A percentile compares a stretch with the other conserved stretches of the same genome.
These are phyloP conservation scores for Peromyscus californicus DNA, from an alignment of 2,113 vertebrate species.

Conservation along the genomic window DNA sequence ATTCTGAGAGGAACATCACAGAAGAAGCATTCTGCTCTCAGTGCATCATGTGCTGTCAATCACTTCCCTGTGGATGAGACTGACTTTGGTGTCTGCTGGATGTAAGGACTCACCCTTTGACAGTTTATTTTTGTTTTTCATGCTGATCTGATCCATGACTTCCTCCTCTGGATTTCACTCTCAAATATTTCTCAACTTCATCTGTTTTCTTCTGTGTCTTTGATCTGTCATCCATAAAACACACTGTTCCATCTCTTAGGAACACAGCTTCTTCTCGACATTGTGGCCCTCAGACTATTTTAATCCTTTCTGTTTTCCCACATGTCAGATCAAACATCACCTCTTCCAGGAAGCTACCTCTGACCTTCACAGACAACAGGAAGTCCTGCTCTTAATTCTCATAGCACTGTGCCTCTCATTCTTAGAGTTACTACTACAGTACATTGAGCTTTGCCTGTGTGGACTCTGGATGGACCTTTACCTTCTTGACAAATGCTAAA, in stretches of 20 bases:
- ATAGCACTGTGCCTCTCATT: neutral
- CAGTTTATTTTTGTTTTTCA: neutral
- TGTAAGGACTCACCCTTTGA: slow-evolving; percentile 25
- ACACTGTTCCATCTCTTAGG: neutral
- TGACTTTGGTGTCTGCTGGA: neutral
- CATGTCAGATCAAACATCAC: neutral
- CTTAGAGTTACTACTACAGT: neutral
- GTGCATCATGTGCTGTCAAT: neutral
- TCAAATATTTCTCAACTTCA: slow-evolving; percentile 5
- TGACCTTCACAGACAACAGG: neutral
- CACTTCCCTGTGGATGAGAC: neutral
- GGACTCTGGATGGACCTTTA: neutral
- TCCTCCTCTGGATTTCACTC: slow-evolving; percentile 1
- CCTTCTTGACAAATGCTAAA: neutral
- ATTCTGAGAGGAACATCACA: neutral
- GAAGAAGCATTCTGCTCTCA: neutral
- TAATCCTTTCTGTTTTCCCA: neutral
- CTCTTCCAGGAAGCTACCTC: neutral
- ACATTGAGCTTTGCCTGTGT: neutral
- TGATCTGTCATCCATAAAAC: neutral
- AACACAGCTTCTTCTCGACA: neutral
- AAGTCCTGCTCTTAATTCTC: neutral
- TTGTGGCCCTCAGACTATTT: neutral
- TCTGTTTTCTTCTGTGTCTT: slow-evolving; percentile 26
- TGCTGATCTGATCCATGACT: neutral